These are phyloP conservation scores for Daboia siamensis DNA, from an alignment of 2,113 vertebrate genomes.

Conservation along the genomic window DNA sequence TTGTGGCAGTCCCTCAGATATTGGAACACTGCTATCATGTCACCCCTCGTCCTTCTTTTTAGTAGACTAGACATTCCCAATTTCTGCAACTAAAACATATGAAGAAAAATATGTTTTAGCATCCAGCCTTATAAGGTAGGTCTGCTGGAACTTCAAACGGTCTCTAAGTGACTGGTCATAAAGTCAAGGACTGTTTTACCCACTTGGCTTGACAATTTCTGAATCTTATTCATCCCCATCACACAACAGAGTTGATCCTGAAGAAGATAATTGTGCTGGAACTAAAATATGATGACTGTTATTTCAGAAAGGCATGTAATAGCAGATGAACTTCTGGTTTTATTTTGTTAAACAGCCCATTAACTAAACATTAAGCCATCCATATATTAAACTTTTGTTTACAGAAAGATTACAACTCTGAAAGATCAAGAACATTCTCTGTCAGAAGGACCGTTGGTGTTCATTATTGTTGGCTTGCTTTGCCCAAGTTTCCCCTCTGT, in stretches of 20 bases:
- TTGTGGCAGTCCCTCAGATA: background rate
- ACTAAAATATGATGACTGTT: slow-evolving; percentile 21
- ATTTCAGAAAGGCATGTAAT: slow-evolving; percentile 17
- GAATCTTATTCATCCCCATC: background rate
- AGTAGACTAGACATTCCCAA: background rate
- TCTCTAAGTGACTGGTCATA: background rate
- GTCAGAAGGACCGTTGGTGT: slow-evolving; percentile 38
- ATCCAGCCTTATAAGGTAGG: background rate
- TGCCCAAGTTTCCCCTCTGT: slow-evolving; percentile 37
- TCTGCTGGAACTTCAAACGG: background rate
- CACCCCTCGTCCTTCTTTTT: background rate
- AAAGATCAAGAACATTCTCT: slow-evolving; percentile 31
- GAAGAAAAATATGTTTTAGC: background rate
- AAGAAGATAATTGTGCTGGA: slow-evolving; percentile 9
- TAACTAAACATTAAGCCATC: slow-evolving; percentile 50
- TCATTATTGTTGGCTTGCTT: slow-evolving; percentile 54
- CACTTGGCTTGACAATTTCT: background rate
- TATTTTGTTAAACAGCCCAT: slow-evolving; percentile 9
- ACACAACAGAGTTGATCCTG: background rate
- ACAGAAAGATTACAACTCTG: slow-evolving; percentile 18
- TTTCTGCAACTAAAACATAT: background rate
- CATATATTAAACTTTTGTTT: slow-evolving; percentile 6
- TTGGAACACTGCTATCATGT: background rate
- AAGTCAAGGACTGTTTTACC: background rate
- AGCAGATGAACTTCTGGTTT: slow-evolving; percentile 37